phyloP scores from a whole-genome alignment of 2,888 invertebrate species.

The Hydrotaea diabolus region DNA sequence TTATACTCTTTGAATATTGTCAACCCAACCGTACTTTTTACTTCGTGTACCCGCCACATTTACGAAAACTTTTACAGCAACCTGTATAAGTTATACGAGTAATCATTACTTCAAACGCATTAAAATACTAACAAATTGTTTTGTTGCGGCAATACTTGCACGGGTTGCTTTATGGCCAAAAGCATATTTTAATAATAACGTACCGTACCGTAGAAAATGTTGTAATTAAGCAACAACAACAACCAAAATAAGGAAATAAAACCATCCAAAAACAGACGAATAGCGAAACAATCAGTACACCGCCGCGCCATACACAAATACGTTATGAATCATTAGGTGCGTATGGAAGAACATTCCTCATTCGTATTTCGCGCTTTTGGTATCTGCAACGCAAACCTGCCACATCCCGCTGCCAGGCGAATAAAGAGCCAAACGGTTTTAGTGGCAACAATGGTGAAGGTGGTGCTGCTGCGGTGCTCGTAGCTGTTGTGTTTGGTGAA shows the following conservation, averaged over 20 bases:
- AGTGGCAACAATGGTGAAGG: background rate
- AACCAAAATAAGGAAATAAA: conserved; percentile 3
- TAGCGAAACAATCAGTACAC: background rate
- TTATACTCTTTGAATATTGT: no score
- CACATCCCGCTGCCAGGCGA: background rate
- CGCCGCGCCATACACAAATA: background rate
- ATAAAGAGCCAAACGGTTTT: background rate
- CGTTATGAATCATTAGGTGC: background rate
- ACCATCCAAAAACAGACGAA: background rate
- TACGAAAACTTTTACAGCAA: background rate
- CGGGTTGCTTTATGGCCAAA: background rate
- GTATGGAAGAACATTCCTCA: background rate
- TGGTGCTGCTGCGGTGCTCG: background rate
- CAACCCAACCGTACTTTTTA: no score
- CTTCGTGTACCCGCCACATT: background rate
- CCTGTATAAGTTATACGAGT: background rate
- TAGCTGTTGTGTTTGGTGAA: background rate
- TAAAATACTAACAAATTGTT: background rate
- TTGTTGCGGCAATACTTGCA: background rate
- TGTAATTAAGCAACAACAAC: conserved; percentile 10
- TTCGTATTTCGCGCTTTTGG: background rate
- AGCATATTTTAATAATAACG: conserved; percentile 5
- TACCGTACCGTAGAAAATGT: background rate
- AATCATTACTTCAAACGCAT: background rate
- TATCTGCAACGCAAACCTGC: background rate